Percentiles rank a stretch among this genome's conserved stretches.
phyloP scores from a whole-genome alignment of 53 echinoderm and acorn worm genomes.

The Holothuria leucospilota region DNA sequence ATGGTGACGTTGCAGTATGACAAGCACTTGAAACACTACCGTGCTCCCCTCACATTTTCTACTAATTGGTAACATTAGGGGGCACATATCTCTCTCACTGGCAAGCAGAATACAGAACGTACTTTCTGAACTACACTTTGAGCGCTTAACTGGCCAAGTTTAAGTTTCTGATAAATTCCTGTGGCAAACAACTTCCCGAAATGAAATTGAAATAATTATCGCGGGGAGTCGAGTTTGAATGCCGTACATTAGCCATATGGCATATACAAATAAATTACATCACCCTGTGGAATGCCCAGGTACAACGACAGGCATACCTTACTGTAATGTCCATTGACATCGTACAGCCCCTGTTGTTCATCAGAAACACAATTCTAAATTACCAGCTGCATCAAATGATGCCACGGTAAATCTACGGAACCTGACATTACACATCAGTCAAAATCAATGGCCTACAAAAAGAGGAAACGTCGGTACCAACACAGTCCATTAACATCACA shows the following conservation, averaged over 20 bases:
- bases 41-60: constrained; percentile 6
- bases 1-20: no score
- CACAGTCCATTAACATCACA: no score
- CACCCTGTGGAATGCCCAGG: constrained; percentile 35
- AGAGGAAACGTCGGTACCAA: no score
- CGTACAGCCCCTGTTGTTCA: constrained; percentile 15
- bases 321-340: not conserved
- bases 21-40: no score
- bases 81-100: constrained; percentile 22
- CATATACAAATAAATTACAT: constrained; percentile 17
- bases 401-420: no score
- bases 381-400: no score
- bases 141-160: constrained; percentile 1
- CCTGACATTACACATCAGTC: no score
- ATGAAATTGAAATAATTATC: constrained; percentile 35
- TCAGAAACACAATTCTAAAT: no score
- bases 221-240: not conserved
- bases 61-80: constrained; percentile 31
- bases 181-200: not conserved
- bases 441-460: no score
- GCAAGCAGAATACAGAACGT: not conserved
- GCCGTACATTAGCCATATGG: constrained; percentile 15
- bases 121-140: not conserved
- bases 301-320: constrained; percentile 11
- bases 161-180: constrained; percentile 29